Evolutionary conservation across 1,140 invertebrate species (phyloP).

Genomic region (Saccostrea echinata): DNA sequence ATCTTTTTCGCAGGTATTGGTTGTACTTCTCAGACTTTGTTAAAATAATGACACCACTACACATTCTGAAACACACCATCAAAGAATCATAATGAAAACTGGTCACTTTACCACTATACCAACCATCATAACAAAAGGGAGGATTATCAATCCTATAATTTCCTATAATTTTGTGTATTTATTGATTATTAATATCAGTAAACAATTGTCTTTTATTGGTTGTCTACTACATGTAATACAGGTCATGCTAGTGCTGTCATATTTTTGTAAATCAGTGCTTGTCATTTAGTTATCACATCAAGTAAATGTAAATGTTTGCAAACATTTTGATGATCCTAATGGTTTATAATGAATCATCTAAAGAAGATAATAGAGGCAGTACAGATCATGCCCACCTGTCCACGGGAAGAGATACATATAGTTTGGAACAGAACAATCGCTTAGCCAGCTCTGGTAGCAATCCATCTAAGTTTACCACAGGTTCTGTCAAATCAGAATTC

Average conservation of each 20-base stretch:
- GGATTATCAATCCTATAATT: too few relatives aligned
- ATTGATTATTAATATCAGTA: too few relatives aligned
- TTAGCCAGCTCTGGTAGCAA: neutral
- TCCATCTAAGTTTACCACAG: neutral
- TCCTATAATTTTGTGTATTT: too few relatives aligned
- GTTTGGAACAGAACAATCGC: neutral
- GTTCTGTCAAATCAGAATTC: neutral
- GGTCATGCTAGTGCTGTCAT: too few relatives aligned
- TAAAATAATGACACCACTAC: slow-evolving; percentile 10
- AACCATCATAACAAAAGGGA: too few relatives aligned
- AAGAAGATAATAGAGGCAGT: neutral
- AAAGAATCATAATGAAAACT: neutral
- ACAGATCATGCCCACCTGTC: neutral
- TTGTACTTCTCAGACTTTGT: neutral
- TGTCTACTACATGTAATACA: too few relatives aligned
- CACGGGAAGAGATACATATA: neutral
- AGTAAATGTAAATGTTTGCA: too few relatives aligned
- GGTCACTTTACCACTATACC: too few relatives aligned
- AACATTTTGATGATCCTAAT: too few relatives aligned
- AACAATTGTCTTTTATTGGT: too few relatives aligned
- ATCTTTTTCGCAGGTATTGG: neutral
- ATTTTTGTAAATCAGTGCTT: too few relatives aligned
- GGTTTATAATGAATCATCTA: neutral
- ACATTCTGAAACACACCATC: neutral
- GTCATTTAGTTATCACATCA: too few relatives aligned